Conservation (phyloP, 2,888 invertebrate genomes). For the Ormyrus labotus region DNA sequence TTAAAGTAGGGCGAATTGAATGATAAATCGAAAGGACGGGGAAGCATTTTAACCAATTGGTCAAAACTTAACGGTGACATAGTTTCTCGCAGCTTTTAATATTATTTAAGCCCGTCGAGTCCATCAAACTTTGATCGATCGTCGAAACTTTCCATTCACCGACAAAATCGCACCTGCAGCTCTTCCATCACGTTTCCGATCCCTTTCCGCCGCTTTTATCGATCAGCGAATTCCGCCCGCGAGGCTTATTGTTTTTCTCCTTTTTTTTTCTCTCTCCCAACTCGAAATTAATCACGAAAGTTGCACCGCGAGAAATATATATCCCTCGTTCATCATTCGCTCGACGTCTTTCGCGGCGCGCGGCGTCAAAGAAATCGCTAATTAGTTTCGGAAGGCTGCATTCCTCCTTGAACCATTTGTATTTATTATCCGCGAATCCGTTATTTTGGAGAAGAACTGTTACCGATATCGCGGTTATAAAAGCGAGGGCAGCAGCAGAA, state of each 20-base stretch:
- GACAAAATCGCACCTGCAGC: constrained; percentile 61
- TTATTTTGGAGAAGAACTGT: too few species aligned
- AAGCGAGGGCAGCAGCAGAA: too few species aligned
- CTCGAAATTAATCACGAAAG: constrained; percentile 70
- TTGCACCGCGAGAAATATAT: constrained; percentile 60
- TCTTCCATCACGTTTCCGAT: constrained; percentile 67
- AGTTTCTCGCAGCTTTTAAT: neutral
- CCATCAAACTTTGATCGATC: constrained; percentile 47
- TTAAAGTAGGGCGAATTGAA: too few species aligned
- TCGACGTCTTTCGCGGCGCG: neutral
- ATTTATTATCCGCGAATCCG: too few species aligned
- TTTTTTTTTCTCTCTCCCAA: constrained; percentile 55
- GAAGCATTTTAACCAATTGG: too few species aligned
- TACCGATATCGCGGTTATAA: too few species aligned
- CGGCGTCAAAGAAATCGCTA: neutral
- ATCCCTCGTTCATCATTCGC: constrained; percentile 70
- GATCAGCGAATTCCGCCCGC: too few species aligned
- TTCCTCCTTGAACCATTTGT: neutral
- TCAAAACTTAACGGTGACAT: too few species aligned
- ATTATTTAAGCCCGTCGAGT: constrained; percentile 3
- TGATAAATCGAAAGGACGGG: too few species aligned
- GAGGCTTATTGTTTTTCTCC: constrained; percentile 66
- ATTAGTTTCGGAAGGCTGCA: constrained; percentile 15
- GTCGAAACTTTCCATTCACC: constrained; percentile 62
- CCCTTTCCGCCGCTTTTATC: too few species aligned